Percentiles rank a stretch among this genome's conserved stretches.
These are phyloP conservation scores for Pseudomugil tenellus DNA, from an alignment of 2,797 vertebrate genomes.

Conservation along the genomic window DNA sequence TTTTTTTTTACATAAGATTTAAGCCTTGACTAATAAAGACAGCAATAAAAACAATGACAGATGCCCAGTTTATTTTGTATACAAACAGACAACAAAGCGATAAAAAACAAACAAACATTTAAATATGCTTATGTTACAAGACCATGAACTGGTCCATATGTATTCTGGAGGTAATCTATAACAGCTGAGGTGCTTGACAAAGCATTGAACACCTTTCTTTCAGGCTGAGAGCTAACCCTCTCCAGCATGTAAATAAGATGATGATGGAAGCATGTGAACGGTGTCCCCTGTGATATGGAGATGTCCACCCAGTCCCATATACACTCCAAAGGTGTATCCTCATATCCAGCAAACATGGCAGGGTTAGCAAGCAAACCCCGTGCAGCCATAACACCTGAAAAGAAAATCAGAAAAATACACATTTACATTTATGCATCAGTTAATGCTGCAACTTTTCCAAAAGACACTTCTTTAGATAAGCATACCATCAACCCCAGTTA, in stretches of 20 bases:
- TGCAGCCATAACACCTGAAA: conserved; percentile 91
- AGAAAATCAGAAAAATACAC: conserved; percentile 15
- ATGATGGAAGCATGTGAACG: conserved; percentile 95
- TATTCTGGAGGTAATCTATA: conserved; percentile 90
- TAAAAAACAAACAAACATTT: conserved; percentile 16
- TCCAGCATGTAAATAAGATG: conserved; percentile 99
- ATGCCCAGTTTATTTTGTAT: conserved; percentile 51
- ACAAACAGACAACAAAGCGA: conserved; percentile 23
- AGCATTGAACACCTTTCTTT: conserved; percentile 93
- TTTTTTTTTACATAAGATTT: no score
- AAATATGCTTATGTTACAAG: conserved; percentile 30
- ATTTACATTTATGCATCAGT: not conserved
- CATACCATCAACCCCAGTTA: conserved; percentile 92
- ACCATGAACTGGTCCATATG: conserved; percentile 81
- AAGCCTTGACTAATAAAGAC: conserved; percentile 2
- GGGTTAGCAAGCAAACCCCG: conserved; percentile 94
- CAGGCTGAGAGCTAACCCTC: conserved; percentile 92
- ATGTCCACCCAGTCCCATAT: conserved; percentile 97
- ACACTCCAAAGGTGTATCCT: conserved; percentile 92
- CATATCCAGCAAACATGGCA: conserved; percentile 94
- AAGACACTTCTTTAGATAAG: conserved; percentile 3
- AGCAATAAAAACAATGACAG: not conserved
- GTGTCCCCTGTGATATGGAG: conserved; percentile 91
- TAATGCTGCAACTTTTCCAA: not conserved
- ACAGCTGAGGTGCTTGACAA: conserved; percentile 93